Conservation (phyloP, 2,888 invertebrate species). For the Acleris cristana region DNA sequence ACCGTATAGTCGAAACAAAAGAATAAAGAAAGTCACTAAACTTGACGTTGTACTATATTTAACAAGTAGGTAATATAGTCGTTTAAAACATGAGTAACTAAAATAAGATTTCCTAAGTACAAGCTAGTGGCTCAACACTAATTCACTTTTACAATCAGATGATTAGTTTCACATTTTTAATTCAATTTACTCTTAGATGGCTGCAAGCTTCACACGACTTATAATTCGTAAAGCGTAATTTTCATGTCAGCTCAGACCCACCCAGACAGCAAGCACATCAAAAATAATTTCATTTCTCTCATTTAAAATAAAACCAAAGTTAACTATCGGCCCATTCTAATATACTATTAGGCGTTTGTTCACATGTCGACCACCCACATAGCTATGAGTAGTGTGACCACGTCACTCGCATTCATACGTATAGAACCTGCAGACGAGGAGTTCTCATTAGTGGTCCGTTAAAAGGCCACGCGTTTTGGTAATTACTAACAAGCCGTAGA, state of each 20-base stretch:
- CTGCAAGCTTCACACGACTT: constrained; percentile 8
- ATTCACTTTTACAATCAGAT: too few species aligned
- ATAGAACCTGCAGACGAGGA: constrained; percentile 2
- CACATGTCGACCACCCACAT: constrained; percentile 58
- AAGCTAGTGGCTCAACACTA: too few species aligned
- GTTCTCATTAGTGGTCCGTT: constrained; percentile 26
- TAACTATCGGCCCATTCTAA: constrained; percentile 7
- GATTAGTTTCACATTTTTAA: too few species aligned
- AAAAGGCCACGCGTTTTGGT: constrained; percentile 30
- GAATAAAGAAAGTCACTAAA: too few species aligned
- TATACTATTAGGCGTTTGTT: constrained; percentile 25
- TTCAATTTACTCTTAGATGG: too few species aligned
- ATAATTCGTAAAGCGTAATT: constrained; percentile 24
- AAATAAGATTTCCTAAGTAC: too few species aligned
- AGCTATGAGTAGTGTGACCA: constrained; percentile 47
- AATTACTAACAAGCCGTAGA: constrained; percentile 28
- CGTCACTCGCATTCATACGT: constrained; percentile 8
- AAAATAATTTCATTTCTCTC: constrained; percentile 12
- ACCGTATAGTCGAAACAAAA: too few species aligned
- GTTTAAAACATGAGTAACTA: too few species aligned
- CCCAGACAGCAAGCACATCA: constrained; percentile 12
- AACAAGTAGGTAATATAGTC: too few species aligned
- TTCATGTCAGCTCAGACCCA: constrained; percentile 27
- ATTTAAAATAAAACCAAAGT: constrained; percentile 24
- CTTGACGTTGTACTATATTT: too few species aligned